A percentile compares a stretch with the other conserved stretches of the same genome.
Evolutionary conservation across 2,888 invertebrate species (phyloP).

Genomic region (Habrosyne pyritoides): DNA sequence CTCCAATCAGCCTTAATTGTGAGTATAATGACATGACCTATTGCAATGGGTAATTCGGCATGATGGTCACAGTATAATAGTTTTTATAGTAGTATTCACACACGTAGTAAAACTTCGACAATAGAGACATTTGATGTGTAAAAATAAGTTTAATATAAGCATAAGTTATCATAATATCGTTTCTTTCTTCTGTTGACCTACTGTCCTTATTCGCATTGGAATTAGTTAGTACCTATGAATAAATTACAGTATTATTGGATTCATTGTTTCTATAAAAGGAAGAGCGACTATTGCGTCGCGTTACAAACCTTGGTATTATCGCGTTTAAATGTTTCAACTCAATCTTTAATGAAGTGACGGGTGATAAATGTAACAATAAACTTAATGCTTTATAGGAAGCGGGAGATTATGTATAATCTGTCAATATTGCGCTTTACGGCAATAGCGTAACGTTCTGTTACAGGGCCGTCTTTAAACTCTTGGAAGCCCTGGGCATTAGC

Average conservation of each 20-base stretch:
- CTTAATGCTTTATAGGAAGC: too few species aligned
- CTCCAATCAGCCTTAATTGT: not conserved
- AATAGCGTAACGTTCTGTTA: too few species aligned
- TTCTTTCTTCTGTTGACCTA: slow-evolving; percentile 20
- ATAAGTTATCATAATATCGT: not conserved
- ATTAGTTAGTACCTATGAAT: slow-evolving; percentile 26
- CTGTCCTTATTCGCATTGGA: slow-evolving; percentile 21
- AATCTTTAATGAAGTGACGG: too few species aligned
- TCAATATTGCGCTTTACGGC: too few species aligned
- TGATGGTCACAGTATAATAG: not conserved
- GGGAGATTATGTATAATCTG: too few species aligned
- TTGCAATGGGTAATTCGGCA: not conserved
- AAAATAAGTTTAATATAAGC: not conserved
- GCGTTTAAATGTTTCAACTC: not conserved
- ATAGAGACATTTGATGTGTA: not conserved
- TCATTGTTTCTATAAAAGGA: slow-evolving; percentile 13
- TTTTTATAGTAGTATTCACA: not conserved
- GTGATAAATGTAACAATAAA: too few species aligned
- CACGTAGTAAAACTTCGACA: not conserved
- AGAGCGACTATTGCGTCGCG: not conserved
- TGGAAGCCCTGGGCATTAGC: too few species aligned
- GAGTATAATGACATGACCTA: not conserved
- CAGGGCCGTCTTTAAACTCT: too few species aligned
- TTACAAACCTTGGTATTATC: not conserved
- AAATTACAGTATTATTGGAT: slow-evolving; percentile 24